Evolutionary conservation across 2,888 invertebrate genomes (phyloP).

Genomic region (Athalia rosae): DNA sequence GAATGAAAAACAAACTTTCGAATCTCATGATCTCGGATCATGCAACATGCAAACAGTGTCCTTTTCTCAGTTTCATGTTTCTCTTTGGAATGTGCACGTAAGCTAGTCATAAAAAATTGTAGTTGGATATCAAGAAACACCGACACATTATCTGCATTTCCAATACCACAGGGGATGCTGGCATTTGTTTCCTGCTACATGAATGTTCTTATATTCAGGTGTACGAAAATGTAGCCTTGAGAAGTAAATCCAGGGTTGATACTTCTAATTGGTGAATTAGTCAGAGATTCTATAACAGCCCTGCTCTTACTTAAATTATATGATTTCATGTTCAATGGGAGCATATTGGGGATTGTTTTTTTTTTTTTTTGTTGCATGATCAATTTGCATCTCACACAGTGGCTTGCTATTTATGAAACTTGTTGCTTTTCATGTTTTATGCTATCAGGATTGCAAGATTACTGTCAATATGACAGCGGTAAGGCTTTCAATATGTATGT

Average conservation of each 20-base stretch:
- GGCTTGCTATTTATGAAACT: slow-evolving; percentile 8
- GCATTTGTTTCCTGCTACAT: slow-evolving; percentile 32
- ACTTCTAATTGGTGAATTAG: not conserved
- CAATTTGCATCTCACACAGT: not conserved
- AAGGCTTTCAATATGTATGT: slow-evolving; percentile 24
- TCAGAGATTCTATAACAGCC: not conserved
- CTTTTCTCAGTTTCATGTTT: too few relatives aligned
- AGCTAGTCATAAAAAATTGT: not conserved
- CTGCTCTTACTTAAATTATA: too few relatives aligned
- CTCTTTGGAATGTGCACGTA: not conserved
- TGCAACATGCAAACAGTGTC: too few relatives aligned
- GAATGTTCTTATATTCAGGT: slow-evolving; percentile 17
- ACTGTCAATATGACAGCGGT: slow-evolving; percentile 41
- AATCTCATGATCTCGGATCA: too few relatives aligned
- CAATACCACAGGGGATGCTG: slow-evolving; percentile 14
- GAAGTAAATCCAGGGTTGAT: too few relatives aligned
- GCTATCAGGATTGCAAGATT: slow-evolving; percentile 39
- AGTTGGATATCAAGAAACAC: not conserved
- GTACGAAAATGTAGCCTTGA: not conserved
- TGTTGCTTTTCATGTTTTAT: slow-evolving; percentile 19
- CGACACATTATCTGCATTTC: not conserved
- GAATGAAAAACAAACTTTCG: too few relatives aligned
- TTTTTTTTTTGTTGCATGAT: slow-evolving; percentile 25
- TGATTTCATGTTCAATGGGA: not conserved
- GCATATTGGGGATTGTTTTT: slow-evolving; percentile 10